Evolutionary conservation across 2,113 vertebrate genomes (phyloP).

Genomic region (Gambusia affinis): DNA sequence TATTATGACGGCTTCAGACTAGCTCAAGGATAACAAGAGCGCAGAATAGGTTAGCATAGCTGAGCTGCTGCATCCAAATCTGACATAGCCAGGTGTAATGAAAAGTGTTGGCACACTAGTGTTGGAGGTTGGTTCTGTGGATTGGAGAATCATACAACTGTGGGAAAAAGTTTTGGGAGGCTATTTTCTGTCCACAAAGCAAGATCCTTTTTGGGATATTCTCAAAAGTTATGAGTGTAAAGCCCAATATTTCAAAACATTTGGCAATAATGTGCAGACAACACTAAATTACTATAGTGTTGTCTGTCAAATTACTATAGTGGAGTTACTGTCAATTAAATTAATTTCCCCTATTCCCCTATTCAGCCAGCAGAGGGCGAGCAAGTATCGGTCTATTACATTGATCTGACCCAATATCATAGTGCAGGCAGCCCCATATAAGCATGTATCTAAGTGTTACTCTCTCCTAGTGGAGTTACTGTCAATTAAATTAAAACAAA

Average conservation of each 20-base stretch:
- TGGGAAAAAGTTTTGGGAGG: too few species aligned
- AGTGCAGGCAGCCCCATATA: background rate
- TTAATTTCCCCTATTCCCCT: background rate
- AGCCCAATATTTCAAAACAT: background rate
- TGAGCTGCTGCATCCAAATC: too few species aligned
- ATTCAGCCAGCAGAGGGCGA: slow-evolving; percentile 64
- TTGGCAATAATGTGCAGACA: background rate
- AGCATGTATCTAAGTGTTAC: background rate
- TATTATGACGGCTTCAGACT: too few species aligned
- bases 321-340: too few species aligned
- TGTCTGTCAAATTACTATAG: background rate
- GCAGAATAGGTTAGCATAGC: too few species aligned
- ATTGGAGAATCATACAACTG: too few species aligned
- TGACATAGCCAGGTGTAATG: too few species aligned
- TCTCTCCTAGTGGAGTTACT: background rate
- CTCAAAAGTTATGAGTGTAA: background rate
- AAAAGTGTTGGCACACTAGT: too few species aligned
- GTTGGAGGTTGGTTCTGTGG: too few species aligned
- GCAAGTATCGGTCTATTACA: background rate
- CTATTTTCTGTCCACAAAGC: too few species aligned
- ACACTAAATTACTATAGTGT: background rate
- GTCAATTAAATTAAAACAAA: background rate
- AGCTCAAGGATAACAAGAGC: too few species aligned
- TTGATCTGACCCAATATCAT: background rate
- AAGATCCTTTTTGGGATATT: too few species aligned